Percentiles rank a stretch among this genome's conserved stretches.
phyloP scores from a whole-genome alignment of 2,888 invertebrate species.

The Epistrophe grossulariae region DNA sequence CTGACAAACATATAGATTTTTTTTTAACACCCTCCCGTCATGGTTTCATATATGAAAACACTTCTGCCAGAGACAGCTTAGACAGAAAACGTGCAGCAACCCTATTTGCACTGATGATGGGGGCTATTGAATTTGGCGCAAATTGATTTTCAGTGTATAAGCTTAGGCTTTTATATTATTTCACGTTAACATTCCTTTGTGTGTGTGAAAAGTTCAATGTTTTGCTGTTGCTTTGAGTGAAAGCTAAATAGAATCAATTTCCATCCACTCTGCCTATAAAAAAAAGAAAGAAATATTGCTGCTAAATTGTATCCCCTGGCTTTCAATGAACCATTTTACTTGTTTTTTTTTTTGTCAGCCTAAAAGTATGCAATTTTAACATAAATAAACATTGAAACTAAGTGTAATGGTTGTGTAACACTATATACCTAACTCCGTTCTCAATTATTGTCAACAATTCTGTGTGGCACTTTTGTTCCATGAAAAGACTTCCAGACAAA shows the following conservation, averaged over 20 bases:
- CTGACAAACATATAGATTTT: slow-evolving; percentile 32
- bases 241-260: slow-evolving; percentile 63
- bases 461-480: slow-evolving; percentile 44
- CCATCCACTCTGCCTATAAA: slow-evolving; percentile 45
- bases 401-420: background rate
- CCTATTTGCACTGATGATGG: slow-evolving; percentile 12
- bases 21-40: slow-evolving; percentile 2
- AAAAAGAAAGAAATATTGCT: slow-evolving; percentile 35
- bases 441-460: slow-evolving; percentile 4
- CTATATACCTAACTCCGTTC: background rate
- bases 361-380: slow-evolving; percentile 42
- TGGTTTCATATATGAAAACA: background rate
- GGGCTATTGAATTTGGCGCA: slow-evolving; percentile 52
- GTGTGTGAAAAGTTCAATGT: slow-evolving; percentile 1
- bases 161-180: slow-evolving; percentile 60
- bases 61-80: slow-evolving; percentile 67
- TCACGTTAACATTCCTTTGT: slow-evolving; percentile 14
- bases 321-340: slow-evolving; percentile 29
- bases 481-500: slow-evolving; percentile 6
- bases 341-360: background rate
- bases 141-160: slow-evolving; percentile 69
- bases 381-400: background rate
- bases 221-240: slow-evolving; percentile 31
- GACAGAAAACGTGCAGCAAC: slow-evolving; percentile 36
- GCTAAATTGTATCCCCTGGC: slow-evolving; percentile 42